phyloP scores from a whole-genome alignment of 2,888 invertebrate genomes.

The Cerceris ruficornis region DNA sequence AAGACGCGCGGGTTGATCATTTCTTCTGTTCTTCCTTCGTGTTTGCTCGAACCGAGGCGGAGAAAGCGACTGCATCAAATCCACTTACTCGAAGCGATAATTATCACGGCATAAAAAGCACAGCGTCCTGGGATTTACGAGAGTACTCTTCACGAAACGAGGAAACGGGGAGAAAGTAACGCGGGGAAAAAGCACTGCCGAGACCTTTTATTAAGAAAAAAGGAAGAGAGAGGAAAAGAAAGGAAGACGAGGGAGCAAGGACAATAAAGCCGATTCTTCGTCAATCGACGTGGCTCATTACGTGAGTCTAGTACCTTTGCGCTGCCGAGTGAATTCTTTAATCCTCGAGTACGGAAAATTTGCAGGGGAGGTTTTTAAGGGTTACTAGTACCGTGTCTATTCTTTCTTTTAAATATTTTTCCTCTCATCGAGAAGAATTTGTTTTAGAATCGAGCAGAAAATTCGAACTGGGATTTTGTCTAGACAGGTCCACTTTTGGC shows the following conservation, averaged over 20 bases:
- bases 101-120: conserved; percentile 37
- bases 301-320: conserved; percentile 48
- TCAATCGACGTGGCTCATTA: conserved; percentile 56
- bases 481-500: too few relatives aligned
- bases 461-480: too few relatives aligned
- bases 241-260: conserved; percentile 17
- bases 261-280: conserved; percentile 54
- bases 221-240: not conserved
- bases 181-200: not conserved
- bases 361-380: conserved; percentile 31
- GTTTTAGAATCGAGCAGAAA: too few relatives aligned
- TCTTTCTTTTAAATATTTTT: too few relatives aligned
- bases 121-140: conserved; percentile 10
- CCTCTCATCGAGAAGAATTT: too few relatives aligned
- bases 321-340: conserved; percentile 58
- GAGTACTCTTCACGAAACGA: conserved; percentile 26
- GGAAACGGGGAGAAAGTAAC: not conserved
- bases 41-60: conserved; percentile 12
- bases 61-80: conserved; percentile 39
- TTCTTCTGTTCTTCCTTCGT: conserved; percentile 2
- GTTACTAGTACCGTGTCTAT: too few relatives aligned
- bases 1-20: not conserved
- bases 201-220: not conserved
- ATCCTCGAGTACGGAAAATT: conserved; percentile 59
- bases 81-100: conserved; percentile 44